Evolutionary conservation across 2,888 invertebrate genomes (phyloP), one percentile per base, ranked within the genome.

Genomic region (Pogonocherus hispidulus): DNA sequence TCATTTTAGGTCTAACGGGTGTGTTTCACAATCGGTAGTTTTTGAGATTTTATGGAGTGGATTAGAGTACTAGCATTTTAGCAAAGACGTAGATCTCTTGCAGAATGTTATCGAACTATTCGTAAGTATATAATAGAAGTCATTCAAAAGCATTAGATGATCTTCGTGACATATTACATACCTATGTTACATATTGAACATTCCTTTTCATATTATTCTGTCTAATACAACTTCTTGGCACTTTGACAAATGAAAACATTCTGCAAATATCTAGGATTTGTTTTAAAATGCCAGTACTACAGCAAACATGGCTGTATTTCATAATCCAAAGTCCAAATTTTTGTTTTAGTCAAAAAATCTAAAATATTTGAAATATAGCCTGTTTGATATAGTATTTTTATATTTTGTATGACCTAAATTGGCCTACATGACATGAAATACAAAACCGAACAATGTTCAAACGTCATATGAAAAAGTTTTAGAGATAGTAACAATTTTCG

Each of bases 321-420:
- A 18, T 37, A 20, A 9, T 6, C 22, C 14, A 44, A 16, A 18
- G 1, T 16, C 44, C 1, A 18, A 44, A 44, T 6, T 23, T 14
- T 22, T 22, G 19, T 16, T 44, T 46, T n/a, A n/a, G n/a, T n/a
- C n/a, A n/a, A 46, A 27, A n/a, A n/a, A n/a, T n/a, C n/a, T n/a
- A n/a, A n/a, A n/a, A n/a, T n/a, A n/a, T n/a, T n/a, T n/a, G n/a
- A 62, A 49, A 62, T 62, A 62, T 49, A 14, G 52, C 27, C 63
- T 23, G 51, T 63, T 52, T 63, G 22, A 37, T 19, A 19, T 27
- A 49, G 35, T 18, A 3, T 22, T 6, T 62, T 14, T 41, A 54
- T 20, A 54, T 41, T 63, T 41, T 51, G 49, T 60, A 60, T 47
- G 60, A 60, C 60, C 20, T 32, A 23, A 27, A 35, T 41, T 41